A percentile compares a stretch with the other conserved stretches of the same genome.
phyloP scores from a whole-genome alignment of 1,140 invertebrate species.

The Laodelphax striatellus region DNA sequence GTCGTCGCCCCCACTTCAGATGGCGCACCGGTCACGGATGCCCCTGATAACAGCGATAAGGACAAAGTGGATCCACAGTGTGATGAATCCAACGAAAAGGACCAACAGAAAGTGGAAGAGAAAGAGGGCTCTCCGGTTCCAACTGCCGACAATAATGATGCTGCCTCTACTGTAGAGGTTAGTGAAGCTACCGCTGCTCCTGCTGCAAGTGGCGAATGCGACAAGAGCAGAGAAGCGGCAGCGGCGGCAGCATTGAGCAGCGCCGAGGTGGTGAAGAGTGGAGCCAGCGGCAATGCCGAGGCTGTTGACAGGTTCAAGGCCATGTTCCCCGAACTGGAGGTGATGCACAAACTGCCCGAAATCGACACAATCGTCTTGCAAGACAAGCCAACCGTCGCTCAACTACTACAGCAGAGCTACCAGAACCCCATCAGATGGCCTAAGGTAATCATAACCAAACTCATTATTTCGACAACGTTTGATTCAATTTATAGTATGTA shows the following conservation, averaged over 20 bases:
- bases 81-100: constrained; percentile 16
- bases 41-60: neutral
- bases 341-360: constrained; percentile 50
- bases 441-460: constrained; percentile 32
- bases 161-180: constrained; percentile 12
- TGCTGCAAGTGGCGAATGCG: constrained; percentile 1
- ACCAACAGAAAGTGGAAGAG: constrained; percentile 22
- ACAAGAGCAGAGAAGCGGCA: constrained; percentile 1
- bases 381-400: constrained; percentile 35
- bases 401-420: constrained; percentile 42
- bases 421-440: constrained; percentile 44
- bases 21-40: neutral
- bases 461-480: too few relatives aligned
- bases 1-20: neutral
- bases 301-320: constrained; percentile 42
- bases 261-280: neutral
- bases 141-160: constrained; percentile 39
- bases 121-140: constrained; percentile 17
- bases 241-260: neutral
- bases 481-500: too few relatives aligned
- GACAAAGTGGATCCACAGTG: constrained; percentile 20
- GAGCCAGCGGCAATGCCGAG: constrained; percentile 8
- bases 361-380: constrained; percentile 44
- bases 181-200: neutral
- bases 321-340: constrained; percentile 60